phyloP scores from a whole-genome alignment of 2,888 invertebrate genomes.

The Thymelicus sylvestris region DNA sequence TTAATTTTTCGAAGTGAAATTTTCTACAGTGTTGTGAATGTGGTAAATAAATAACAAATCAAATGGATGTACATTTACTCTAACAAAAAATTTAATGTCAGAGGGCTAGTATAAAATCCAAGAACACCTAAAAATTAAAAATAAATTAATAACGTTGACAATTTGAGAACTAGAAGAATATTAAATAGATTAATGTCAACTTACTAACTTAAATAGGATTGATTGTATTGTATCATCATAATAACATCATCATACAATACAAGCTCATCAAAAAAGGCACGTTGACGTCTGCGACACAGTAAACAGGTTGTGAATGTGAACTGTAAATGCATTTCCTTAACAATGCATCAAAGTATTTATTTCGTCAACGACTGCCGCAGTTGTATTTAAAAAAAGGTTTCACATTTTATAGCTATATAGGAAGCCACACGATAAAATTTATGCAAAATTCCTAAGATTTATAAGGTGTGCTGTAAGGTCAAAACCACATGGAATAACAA shows the following conservation, averaged over 20 bases:
- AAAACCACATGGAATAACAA: background rate
- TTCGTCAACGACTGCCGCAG: background rate
- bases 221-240: background rate
- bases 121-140: no score
- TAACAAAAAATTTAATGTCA: no score
- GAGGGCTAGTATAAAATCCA: no score
- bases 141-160: background rate
- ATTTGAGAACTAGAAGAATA: no score
- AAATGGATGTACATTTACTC: no score
- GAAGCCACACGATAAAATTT: constrained; percentile 11
- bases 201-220: no score
- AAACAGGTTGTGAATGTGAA: background rate
- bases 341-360: background rate
- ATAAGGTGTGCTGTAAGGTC: constrained; percentile 20
- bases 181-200: no score
- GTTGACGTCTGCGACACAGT: background rate
- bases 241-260: no score
- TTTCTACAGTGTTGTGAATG: no score
- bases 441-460: constrained; percentile 12
- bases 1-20: no score
- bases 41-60: no score
- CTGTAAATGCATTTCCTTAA: background rate
- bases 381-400: background rate
- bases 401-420: background rate
- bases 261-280: background rate